Evolutionary conservation across 2,888 invertebrate species (phyloP).

Genomic region (Synanthedon formicaeformis): DNA sequence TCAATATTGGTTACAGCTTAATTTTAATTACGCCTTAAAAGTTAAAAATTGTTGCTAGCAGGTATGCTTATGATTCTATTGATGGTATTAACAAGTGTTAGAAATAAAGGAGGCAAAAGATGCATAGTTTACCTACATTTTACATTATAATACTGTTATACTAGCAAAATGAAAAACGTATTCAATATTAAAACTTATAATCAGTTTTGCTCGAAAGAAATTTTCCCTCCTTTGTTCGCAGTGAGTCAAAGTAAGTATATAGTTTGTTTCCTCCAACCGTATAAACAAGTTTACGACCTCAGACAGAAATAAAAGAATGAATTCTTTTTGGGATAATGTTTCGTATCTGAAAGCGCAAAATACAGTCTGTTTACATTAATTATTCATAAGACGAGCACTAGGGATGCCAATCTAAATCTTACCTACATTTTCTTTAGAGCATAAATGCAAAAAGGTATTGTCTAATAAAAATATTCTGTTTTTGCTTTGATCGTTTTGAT

Average conservation of each 20-base stretch:
- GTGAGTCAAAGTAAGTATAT: not conserved
- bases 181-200: not conserved
- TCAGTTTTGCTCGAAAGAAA: not conserved
- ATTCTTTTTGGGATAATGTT: not conserved
- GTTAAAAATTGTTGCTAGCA: too few species aligned
- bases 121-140: too few species aligned
- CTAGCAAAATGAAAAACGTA: not conserved
- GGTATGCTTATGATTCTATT: too few species aligned
- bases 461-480: too few species aligned
- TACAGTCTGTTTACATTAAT: not conserved
- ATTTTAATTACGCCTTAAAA: too few species aligned
- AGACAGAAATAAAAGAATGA: not conserved
- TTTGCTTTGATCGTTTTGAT: too few species aligned
- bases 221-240: not conserved
- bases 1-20: too few species aligned
- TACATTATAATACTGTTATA: not conserved
- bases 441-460: constrained; percentile 8
- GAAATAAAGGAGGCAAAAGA: too few species aligned
- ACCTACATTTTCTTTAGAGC: constrained; percentile 13
- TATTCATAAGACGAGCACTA: not conserved
- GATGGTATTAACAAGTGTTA: too few species aligned
- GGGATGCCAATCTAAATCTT: constrained; percentile 12
- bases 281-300: not conserved
- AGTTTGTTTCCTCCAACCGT: not conserved
- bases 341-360: not conserved